A percentile compares a stretch with the other conserved stretches of the same genome.
Conservation (phyloP, 2,888 invertebrate genomes). For the Cheilosia variabilis region DNA sequence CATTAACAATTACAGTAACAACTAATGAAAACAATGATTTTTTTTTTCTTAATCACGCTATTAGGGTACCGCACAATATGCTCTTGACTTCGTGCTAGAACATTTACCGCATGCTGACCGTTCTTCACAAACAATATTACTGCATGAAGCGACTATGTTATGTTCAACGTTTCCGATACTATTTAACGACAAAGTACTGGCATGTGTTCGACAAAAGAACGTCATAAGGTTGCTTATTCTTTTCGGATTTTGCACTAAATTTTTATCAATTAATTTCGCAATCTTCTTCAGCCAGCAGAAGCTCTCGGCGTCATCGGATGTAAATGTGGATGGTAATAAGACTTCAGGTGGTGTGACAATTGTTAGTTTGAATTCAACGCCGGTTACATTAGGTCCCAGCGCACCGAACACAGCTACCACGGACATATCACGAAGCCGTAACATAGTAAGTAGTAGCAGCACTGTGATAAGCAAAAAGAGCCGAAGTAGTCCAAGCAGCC, state of each 20-base stretch:
- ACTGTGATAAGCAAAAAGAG: constrained; percentile 78
- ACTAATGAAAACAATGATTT: neutral
- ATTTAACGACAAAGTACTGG: constrained; percentile 91
- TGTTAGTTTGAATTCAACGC: constrained; percentile 88
- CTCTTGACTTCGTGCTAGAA: constrained; percentile 91
- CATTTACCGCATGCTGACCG: constrained; percentile 89
- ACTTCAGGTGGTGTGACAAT: constrained; percentile 91
- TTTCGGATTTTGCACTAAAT: neutral
- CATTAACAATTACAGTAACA: neutral
- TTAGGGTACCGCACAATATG: constrained; percentile 91
- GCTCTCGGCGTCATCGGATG: constrained; percentile 77
- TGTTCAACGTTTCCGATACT: constrained; percentile 92
- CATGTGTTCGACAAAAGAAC: constrained; percentile 89
- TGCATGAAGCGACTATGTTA: constrained; percentile 91
- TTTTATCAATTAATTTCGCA: no score
- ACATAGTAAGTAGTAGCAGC: constrained; percentile 63
- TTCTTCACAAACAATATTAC: constrained; percentile 89
- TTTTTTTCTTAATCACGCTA: constrained; percentile 72
- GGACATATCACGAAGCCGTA: constrained; percentile 57
- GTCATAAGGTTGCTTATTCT: constrained; percentile 81
- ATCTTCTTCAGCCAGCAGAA: constrained; percentile 80
- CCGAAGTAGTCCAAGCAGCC: constrained; percentile 79
- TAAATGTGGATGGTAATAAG: constrained; percentile 86
- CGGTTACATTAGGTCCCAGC: constrained; percentile 73
- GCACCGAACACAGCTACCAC: constrained; percentile 39